Percentiles rank a stretch among this genome's conserved stretches.
These are phyloP conservation scores for Formica exsecta DNA, from an alignment of 1,140 invertebrate species.

Conservation along the genomic window DNA sequence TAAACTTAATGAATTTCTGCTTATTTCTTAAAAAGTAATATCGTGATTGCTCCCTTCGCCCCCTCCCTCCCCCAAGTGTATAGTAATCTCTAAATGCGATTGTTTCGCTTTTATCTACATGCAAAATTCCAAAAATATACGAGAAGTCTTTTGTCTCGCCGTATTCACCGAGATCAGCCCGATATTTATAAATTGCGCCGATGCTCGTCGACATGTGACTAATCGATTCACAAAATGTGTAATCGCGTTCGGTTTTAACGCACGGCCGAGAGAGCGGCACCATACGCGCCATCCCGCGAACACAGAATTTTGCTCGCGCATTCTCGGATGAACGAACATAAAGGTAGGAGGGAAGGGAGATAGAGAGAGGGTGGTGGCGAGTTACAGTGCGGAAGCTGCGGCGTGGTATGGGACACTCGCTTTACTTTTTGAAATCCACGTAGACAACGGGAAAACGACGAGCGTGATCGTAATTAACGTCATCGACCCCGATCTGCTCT, in stretches of 20 bases:
- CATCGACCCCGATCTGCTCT: slow-evolving; percentile 63
- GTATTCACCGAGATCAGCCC: slow-evolving; percentile 24
- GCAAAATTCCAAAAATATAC: not conserved
- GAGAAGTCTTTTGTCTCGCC: not conserved
- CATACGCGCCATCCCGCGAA: slow-evolving; percentile 50
- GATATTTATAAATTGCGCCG: slow-evolving; percentile 63
- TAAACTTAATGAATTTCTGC: not conserved
- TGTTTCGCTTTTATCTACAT: not conserved
- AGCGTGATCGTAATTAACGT: slow-evolving; percentile 80
- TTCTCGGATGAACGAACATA: slow-evolving; percentile 63
- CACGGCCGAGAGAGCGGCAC: slow-evolving; percentile 62
- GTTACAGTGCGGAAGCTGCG: slow-evolving; percentile 40
- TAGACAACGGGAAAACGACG: slow-evolving; percentile 69
- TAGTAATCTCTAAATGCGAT: not conserved
- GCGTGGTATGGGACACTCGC: slow-evolving; percentile 45
- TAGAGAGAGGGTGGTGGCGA: not conserved
- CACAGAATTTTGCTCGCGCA: slow-evolving; percentile 48
- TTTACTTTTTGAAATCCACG: slow-evolving; percentile 76
- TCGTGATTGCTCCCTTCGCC: not conserved
- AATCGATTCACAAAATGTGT: slow-evolving; percentile 69
- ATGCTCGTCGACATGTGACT: slow-evolving; percentile 37
- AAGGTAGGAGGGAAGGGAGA: not conserved
- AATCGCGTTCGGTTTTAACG: slow-evolving; percentile 72
- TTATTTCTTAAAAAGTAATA: slow-evolving; percentile 7
- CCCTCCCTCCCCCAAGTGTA: too few species aligned